Base-by-base conservation (phyloP, 2,113 vertebrate species). In the Hypanus sabinus region DNA sequence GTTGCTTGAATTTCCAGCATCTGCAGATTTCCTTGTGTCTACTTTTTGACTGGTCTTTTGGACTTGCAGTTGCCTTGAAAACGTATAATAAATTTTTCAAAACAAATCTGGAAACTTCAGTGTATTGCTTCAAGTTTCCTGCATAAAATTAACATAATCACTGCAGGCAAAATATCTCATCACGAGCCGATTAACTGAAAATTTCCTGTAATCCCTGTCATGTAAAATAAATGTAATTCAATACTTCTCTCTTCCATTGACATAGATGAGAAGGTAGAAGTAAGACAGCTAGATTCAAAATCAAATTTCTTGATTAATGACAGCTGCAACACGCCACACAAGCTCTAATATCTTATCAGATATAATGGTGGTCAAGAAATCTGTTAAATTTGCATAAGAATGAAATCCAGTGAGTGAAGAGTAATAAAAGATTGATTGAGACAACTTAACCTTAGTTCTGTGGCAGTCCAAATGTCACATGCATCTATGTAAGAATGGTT, bases 391-490 rank as follows among this genome's bases (percentile, higher is more conserved):
- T 5, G 33, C 46, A 68, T 73, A 11, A 93, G 46, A 68, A 27
- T 93, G 90, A 71, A 93, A 93, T 3, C 27, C n/a, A 73, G 10
- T 93, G 68, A 93, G 16, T 18, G 27, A 93, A 73, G 5, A 14
- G n/a, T 73, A 93, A 73, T 73, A 93, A 55, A 55, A 38, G 38
- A 30, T 93, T 75, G 70, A 93, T 73, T 73, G 68, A 12, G 24
- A 73, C 91, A 73, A 30, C 8, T 20, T 55, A 75, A 0, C 91
- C 38, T 30, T 36, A 24, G 11, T 36, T 68, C 90, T 18, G 5
- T 38, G 90, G 90, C 68, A 93, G 20, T 93, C 91, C 10, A 73
- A 30, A 12, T 73, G 91, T 30, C 91, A 55, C 91, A 93, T 93
- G 22, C 36, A 93, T 93, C 91, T 93, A 27, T 55, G 70, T 73